Base-by-base conservation (phyloP, 2,797 vertebrate species). In the Nasua narica region DNA sequence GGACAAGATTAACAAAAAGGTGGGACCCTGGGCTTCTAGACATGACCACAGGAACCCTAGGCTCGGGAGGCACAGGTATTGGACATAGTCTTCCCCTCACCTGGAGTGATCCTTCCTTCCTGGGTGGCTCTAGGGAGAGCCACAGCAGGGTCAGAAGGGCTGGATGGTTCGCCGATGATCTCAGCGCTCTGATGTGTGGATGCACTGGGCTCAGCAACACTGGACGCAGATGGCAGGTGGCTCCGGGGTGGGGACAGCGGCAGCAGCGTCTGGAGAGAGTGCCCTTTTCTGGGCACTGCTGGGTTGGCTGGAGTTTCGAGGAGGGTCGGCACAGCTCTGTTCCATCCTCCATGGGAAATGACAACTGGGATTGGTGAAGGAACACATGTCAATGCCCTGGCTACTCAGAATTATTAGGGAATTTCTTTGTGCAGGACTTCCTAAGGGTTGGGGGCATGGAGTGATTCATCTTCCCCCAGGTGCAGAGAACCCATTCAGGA, bases 21-120 rank as follows among this genome's bases (percentile, higher is more conserved):
- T 0, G 9, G 52, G 32, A 27, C 15, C 19, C 25, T 11, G 46
- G 46, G 48, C 13, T 18, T 50, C 69, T 35, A 23, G 95, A 32
- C 27, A 1, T 0, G 25, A 58, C n/a, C 54, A 27, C 8, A 11
- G 69, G 48, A 8, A 13, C 18, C 3, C 14, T 6, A 2, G 14
- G 58, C 43, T 27, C 21, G 35, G 5, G 6, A 23, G 32, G 56
- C 13, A 11, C 19, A 27, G 40, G 21, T 77, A 50, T 9, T 25
- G 54, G 69, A 14, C 58, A 52, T 29, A 13, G 18, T 62, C 60
- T 78, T 29, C 46, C 60, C 82, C 97, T 97, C 23, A 96, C 97
- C 97, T 90, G 72, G 58, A 82, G 4, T 29, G 43, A 40, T 72
- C 7, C 88, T 90, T 87, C 6, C 70, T 52, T 96, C 60, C 21